Conservation (phyloP, 2,888 invertebrate species). For the Abscondita cerata region DNA sequence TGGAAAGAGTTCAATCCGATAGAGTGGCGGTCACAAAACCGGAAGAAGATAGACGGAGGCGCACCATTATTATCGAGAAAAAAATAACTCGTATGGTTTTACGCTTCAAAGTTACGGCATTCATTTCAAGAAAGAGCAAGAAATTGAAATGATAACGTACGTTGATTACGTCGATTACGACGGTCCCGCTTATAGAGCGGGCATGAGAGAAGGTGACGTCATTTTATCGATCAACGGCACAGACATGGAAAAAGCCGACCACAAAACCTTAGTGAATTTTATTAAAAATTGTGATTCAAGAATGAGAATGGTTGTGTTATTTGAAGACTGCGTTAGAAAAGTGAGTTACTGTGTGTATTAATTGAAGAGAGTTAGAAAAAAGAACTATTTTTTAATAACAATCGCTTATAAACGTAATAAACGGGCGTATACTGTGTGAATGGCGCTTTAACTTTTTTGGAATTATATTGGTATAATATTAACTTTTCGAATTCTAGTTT, state of each 20-base stretch:
- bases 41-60: constrained; percentile 84
- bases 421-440: too few species aligned
- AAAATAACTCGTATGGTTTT: constrained; percentile 93
- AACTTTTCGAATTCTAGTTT: too few species aligned
- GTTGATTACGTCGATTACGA: constrained; percentile 95
- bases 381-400: too few species aligned
- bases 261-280: constrained; percentile 89
- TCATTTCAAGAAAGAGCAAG: constrained; percentile 92
- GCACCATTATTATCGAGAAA: constrained; percentile 92
- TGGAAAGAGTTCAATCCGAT: constrained; percentile 77
- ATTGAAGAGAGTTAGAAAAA: too few species aligned
- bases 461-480: too few species aligned
- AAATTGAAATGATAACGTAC: constrained; percentile 96
- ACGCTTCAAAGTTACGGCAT: constrained; percentile 97
- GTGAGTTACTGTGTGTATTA: too few species aligned
- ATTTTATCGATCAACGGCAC: constrained; percentile 96
- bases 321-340: constrained; percentile 95
- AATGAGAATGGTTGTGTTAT: constrained; percentile 95
- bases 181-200: constrained; percentile 90
- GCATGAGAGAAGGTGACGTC: constrained; percentile 96
- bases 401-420: too few species aligned
- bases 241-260: constrained; percentile 94
- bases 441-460: too few species aligned
- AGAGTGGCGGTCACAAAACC: constrained; percentile 73
- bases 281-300: constrained; percentile 88